These are phyloP conservation scores for Parapristionchus giblindavisi DNA, from an alignment of 2,888 invertebrate species.

Conservation along the genomic window DNA sequence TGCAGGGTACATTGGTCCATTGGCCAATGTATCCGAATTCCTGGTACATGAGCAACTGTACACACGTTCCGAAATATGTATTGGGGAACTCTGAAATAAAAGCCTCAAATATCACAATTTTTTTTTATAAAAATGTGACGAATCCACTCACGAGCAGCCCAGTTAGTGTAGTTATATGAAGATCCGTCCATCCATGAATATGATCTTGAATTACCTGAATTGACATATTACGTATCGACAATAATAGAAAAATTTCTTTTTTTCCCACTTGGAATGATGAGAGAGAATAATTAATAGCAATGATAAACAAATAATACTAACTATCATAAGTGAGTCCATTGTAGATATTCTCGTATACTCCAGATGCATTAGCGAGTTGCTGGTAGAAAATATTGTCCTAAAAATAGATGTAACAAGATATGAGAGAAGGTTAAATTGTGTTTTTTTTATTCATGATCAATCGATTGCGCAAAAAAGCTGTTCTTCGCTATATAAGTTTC, in stretches of 20 bases:
- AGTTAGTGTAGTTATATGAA: conserved; percentile 12
- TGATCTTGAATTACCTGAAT: no score
- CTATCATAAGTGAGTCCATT: neutral
- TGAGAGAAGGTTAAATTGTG: no score
- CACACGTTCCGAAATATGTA: conserved; percentile 5
- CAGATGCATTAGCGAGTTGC: neutral
- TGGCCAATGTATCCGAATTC: conserved; percentile 14
- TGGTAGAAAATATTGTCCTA: conserved; percentile 14
- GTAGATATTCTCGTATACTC: conserved; percentile 1
- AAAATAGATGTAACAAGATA: neutral
- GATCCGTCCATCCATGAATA: conserved; percentile 11
- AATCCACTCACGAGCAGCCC: neutral
- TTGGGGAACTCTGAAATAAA: conserved; percentile 12
- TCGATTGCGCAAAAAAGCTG: no score
- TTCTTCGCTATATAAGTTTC: no score
- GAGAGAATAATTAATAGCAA: no score
- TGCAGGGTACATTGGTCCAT: conserved; percentile 25
- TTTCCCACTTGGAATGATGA: no score
- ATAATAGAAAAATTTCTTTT: no score
- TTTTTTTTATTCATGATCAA: no score
- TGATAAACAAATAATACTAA: neutral
- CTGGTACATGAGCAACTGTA: neutral
- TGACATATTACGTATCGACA: no score
- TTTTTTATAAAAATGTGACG: neutral
- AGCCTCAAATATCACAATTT: neutral